phyloP scores from a whole-genome alignment of 2,888 invertebrate genomes.

The Drosophila austrosaltans region DNA sequence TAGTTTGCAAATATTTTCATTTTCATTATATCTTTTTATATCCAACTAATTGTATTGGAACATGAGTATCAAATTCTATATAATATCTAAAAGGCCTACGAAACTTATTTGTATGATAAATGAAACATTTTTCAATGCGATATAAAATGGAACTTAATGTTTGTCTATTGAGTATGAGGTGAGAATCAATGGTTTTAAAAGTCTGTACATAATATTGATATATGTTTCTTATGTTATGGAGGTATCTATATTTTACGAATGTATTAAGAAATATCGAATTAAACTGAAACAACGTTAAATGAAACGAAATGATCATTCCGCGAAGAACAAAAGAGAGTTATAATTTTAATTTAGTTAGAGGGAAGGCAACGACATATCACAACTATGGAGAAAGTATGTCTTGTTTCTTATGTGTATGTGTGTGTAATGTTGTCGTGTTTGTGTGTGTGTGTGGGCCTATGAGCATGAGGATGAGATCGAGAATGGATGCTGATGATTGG shows the following conservation, averaged over 20 bases:
- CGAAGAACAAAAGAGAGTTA: neutral
- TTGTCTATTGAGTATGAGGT: neutral
- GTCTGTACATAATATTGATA: conserved; percentile 1
- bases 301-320: conserved; percentile 5
- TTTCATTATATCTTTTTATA: too few species aligned
- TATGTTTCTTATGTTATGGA: neutral
- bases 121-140: too few species aligned
- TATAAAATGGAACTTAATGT: neutral
- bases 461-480: conserved; percentile 7
- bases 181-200: neutral
- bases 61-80: too few species aligned
- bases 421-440: neutral
- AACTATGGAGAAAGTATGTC: conserved; percentile 3
- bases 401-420: neutral
- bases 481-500: conserved; percentile 54
- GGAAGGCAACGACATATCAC: conserved; percentile 12
- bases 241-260: neutral
- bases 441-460: conserved; percentile 7
- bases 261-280: conserved; percentile 1
- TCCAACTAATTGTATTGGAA: too few species aligned
- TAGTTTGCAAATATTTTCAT: too few species aligned
- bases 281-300: conserved; percentile 1
- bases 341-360: conserved; percentile 4
- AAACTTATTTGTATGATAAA: neutral
- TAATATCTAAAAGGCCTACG: neutral